Conservation (phyloP, 1,140 invertebrate genomes). For the Hestina assimilis region DNA sequence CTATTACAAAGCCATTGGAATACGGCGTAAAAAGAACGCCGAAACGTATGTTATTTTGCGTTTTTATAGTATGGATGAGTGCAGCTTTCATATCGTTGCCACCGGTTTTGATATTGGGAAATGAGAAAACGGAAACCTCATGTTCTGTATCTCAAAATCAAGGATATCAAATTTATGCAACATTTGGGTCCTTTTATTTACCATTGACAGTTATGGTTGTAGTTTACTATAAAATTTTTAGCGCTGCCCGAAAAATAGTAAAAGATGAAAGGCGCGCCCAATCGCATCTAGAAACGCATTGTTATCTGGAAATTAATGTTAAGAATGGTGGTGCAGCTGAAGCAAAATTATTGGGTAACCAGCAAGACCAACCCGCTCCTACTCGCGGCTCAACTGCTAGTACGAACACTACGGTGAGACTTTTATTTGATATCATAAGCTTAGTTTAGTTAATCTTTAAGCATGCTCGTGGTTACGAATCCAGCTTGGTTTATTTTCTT, state of each 20-base stretch:
- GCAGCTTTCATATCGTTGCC: conserved; percentile 94
- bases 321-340: conserved; percentile 84
- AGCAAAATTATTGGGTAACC: conserved; percentile 79
- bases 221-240: conserved; percentile 95
- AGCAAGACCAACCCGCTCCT: conserved; percentile 62
- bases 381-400: conserved; percentile 79
- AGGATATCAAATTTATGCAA: conserved; percentile 94
- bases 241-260: conserved; percentile 90
- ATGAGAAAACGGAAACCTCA: conserved; percentile 87
- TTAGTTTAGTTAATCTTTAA: too few relatives aligned
- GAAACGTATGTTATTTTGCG: conserved; percentile 89
- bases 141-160: conserved; percentile 93
- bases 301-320: conserved; percentile 84
- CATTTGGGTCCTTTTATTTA: conserved; percentile 93
- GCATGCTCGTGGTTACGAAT: too few relatives aligned
- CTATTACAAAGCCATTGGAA: conserved; percentile 94
- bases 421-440: neutral
- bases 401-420: conserved; percentile 82
- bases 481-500: too few relatives aligned
- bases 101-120: conserved; percentile 92
- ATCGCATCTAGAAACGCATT: conserved; percentile 88
- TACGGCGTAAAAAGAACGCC: conserved; percentile 93
- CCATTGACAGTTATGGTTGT: conserved; percentile 93
- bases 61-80: conserved; percentile 92
- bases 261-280: conserved; percentile 91